Conservation (phyloP, 2,113 vertebrate genomes). For the Phoxinus phoxinus region DNA sequence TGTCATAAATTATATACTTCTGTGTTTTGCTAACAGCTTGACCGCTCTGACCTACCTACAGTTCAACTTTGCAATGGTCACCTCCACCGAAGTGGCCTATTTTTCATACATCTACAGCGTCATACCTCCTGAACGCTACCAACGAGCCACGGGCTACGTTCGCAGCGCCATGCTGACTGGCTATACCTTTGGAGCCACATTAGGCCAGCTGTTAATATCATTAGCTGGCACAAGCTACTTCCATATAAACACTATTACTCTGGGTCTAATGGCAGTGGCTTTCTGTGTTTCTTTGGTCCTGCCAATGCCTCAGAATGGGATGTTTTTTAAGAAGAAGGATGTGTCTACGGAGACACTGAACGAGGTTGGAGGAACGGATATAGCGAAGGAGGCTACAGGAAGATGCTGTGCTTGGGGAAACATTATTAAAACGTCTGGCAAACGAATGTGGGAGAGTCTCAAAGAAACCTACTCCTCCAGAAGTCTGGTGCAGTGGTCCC, state of each 20-base stretch:
- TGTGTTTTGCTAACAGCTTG: slow-evolving; percentile 71
- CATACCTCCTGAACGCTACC: slow-evolving; percentile 70
- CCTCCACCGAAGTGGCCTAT: slow-evolving; percentile 76
- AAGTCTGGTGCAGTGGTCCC: slow-evolving; percentile 73
- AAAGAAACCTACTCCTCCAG: slow-evolving; percentile 73
- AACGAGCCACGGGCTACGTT: slow-evolving; percentile 74
- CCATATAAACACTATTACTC: slow-evolving; percentile 69
- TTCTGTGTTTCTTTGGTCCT: slow-evolving; percentile 70
- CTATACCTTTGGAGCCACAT: slow-evolving; percentile 70
- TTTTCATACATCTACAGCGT: slow-evolving; percentile 78
- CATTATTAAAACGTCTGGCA: slow-evolving; percentile 55
- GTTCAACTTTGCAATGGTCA: slow-evolving; percentile 71
- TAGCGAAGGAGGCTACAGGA: neutral
- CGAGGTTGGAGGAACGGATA: slow-evolving; percentile 31
- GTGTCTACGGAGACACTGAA: slow-evolving; percentile 38
- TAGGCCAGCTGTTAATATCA: slow-evolving; percentile 74
- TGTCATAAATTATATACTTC: slow-evolving; percentile 70
- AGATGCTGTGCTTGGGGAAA: slow-evolving; percentile 58
- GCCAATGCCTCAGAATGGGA: slow-evolving; percentile 69
- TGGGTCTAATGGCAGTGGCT: slow-evolving; percentile 68
- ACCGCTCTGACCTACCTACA: slow-evolving; percentile 70
- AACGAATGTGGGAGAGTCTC: slow-evolving; percentile 72
- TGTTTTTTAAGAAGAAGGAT: slow-evolving; percentile 67
- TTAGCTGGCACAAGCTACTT: slow-evolving; percentile 70
- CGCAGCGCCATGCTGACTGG: slow-evolving; percentile 72